phyloP scores from a whole-genome alignment of 2,113 vertebrate species.

The Psittacula cyanocephala region DNA sequence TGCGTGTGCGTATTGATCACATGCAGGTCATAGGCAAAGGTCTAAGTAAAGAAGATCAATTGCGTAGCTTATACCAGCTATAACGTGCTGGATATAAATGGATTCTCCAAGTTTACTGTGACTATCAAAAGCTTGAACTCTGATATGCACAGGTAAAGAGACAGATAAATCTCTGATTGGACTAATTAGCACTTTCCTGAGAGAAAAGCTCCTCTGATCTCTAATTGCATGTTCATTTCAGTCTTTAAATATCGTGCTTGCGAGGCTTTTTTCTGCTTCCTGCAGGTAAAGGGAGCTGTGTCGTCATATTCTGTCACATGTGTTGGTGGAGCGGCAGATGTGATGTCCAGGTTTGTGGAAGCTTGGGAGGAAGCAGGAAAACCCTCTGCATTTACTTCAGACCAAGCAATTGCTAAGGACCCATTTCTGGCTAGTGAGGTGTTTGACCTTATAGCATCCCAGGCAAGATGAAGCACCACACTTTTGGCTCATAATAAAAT shows the following conservation, averaged over 20 bases:
- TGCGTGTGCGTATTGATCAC: rapidly evolving
- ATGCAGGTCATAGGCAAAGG: not conserved
- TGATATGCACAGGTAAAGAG: not conserved
- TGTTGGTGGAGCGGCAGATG: not conserved
- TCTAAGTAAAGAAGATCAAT: not conserved
- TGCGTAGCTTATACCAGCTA: not conserved
- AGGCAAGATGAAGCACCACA: not conserved
- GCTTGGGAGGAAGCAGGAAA: not conserved
- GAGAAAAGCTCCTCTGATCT: conserved; percentile 43
- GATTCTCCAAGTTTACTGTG: not conserved
- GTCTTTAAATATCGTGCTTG: not conserved
- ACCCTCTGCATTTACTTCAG: not conserved
- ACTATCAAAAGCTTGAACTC: conserved; percentile 24
- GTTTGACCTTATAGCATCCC: not conserved
- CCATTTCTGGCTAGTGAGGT: not conserved
- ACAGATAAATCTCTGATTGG: not conserved
- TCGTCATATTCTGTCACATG: rapidly evolving
- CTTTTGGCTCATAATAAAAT: not conserved
- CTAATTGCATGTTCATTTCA: conserved; percentile 35
- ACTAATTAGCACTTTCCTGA: conserved; percentile 50
- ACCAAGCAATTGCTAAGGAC: not conserved
- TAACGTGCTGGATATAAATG: not conserved
- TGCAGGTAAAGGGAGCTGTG: not conserved
- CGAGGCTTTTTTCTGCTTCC: not conserved
- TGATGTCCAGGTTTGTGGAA: not conserved